Evolutionary conservation across 2,888 invertebrate species (phyloP), one percentile per base, ranked within the genome.

Genomic region (Congeria kusceri): DNA sequence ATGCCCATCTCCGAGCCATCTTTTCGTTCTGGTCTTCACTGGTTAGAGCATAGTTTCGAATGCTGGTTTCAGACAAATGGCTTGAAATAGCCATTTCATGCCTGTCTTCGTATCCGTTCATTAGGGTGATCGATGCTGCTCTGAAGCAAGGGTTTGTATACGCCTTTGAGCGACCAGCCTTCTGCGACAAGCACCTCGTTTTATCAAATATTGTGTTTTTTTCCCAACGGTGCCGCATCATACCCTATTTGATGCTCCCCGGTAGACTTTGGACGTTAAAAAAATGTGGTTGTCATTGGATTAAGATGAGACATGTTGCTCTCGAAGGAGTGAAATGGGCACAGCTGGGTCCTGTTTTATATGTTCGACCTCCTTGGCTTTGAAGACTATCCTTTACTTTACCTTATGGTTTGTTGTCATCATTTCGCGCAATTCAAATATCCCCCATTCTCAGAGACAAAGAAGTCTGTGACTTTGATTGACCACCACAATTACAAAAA

Each of bases 1-100:
- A 20, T 20, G 77, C 39, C n/a, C 71, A 23, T 20, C 71, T 72
- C 1, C 61, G 23, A 3, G 71, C 66, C 77, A 77, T 77, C 27
- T 66, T 49, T 20, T 61, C 13, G 29, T 28, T 65, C 57, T 71
- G 66, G 5, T 71, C 62, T 11, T 61, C 62, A 29, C 66, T 44
- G 3, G 76, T 76, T 20, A 59, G 20, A 13, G 76, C 69, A 57
- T 77, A 77, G 63, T 65, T 69, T 27, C 69, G 39, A 15, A 73
- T 73, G 47, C 73, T 66, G 57, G 39, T 67, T 56, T 70, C 78
- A 9, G 65, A 70, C 23, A 28, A 57, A 44, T 75, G 75, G 0
- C 71, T 70, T n/a, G 75, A 70, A 18, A 79, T 18, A 1, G 74
- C 57, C 79, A 79, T 79, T 0, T 70, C 74, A 70, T 79, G 74